Conservation (phyloP, 1,140 invertebrate species). For the Lamellibrachia luymesi region DNA sequence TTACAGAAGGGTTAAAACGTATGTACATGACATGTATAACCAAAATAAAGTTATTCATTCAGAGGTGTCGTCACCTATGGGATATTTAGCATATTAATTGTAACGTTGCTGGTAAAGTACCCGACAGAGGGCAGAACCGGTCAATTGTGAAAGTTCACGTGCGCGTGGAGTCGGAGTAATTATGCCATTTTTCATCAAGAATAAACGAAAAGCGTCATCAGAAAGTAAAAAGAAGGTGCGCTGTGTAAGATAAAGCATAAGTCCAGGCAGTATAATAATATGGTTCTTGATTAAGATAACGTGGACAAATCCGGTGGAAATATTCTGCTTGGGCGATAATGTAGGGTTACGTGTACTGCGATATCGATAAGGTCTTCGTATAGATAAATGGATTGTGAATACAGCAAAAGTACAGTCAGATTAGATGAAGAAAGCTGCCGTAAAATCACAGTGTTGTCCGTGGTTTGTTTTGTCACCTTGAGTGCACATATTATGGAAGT, state of each 20-base stretch:
- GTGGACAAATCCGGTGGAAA: background rate
- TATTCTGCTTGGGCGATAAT: background rate
- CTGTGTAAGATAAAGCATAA: background rate
- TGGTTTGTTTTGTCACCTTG: too few relatives aligned
- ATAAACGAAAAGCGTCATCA: background rate
- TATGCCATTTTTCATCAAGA: background rate
- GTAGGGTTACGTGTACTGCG: background rate
- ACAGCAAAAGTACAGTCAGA: too few relatives aligned
- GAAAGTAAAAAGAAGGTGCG: background rate
- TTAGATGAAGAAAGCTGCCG: too few relatives aligned
- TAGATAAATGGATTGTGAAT: too few relatives aligned
- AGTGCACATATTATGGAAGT: too few relatives aligned
- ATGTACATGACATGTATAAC: too few relatives aligned
- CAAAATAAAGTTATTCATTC: too few relatives aligned
- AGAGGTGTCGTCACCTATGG: background rate
- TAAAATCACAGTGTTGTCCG: too few relatives aligned
- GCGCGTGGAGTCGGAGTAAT: background rate
- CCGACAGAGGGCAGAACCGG: background rate
- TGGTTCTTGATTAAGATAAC: background rate
- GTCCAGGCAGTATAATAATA: background rate
- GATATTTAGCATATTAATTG: background rate
- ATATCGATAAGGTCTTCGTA: too few relatives aligned
- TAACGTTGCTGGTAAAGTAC: background rate
- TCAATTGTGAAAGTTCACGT: background rate
- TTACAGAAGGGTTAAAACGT: too few relatives aligned